Conservation (phyloP, 2,888 invertebrate genomes). For the Electrophaes corylata region DNA sequence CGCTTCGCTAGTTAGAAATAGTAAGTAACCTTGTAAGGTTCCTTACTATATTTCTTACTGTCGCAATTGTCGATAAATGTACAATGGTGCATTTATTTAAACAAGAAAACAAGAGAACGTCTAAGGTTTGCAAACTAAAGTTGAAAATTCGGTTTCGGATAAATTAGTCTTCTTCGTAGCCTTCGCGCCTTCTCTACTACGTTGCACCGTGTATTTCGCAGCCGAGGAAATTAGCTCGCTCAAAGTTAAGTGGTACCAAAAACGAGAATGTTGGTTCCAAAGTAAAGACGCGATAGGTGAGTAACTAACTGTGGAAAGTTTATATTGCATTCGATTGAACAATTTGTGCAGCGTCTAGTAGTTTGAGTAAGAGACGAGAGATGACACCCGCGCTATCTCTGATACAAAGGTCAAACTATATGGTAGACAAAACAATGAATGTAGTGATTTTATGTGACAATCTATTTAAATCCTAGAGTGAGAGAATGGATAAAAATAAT, state of each 20-base stretch:
- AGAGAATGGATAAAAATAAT: no score
- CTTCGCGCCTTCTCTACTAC: neutral
- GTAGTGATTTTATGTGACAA: neutral
- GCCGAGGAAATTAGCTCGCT: constrained; percentile 31
- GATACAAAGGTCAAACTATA: neutral
- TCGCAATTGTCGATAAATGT: no score
- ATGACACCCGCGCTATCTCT: neutral
- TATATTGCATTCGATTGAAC: constrained; percentile 2
- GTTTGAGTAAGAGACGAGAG: neutral
- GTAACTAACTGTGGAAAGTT: constrained; percentile 16
- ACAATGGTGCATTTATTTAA: neutral
- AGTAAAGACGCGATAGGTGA: constrained; percentile 23
- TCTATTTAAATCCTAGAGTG: no score
- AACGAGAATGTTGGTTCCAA: constrained; percentile 16
- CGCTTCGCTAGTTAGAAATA: no score
- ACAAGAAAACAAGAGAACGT: neutral
- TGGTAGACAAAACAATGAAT: neutral
- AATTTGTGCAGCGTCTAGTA: neutral
- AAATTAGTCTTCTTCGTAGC: neutral
- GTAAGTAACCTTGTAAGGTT: no score
- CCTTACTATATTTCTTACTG: no score
- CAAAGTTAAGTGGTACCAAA: constrained; percentile 25
- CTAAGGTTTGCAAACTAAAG: neutral
- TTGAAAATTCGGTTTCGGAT: neutral
- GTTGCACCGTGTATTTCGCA: constrained; percentile 25